Evolutionary conservation across 2,888 invertebrate genomes (phyloP).

Genomic region (Nebria brevicollis): DNA sequence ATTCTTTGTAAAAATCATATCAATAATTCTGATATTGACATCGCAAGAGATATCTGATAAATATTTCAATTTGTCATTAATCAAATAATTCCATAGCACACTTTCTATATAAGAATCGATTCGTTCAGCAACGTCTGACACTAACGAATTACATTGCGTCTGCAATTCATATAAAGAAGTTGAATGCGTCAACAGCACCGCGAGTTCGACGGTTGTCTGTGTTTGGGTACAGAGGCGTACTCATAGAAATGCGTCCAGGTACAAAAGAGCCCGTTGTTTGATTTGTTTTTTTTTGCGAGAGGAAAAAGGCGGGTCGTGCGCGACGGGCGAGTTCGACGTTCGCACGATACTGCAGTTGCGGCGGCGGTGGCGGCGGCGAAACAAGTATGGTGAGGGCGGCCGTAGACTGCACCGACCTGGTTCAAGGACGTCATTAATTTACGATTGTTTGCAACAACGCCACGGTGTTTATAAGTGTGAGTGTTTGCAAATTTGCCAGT

Average conservation of each 20-base stretch:
- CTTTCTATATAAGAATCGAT: not conserved
- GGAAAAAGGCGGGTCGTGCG: not conserved
- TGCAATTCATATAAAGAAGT: not conserved
- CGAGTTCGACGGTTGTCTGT: not conserved
- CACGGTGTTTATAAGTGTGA: not conserved
- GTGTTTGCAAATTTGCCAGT: not conserved
- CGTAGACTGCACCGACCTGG: constrained; percentile 28
- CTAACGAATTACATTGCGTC: not conserved
- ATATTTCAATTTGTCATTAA: not conserved
- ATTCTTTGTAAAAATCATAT: not conserved
- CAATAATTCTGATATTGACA: not conserved
- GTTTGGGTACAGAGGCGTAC: not conserved
- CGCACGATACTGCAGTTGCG: not conserved
- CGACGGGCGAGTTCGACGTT: not conserved
- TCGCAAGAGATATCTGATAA: not conserved
- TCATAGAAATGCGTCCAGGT: not conserved
- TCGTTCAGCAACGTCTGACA: not conserved
- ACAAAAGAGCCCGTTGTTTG: not conserved
- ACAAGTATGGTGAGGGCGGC: not conserved
- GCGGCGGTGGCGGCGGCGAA: not conserved
- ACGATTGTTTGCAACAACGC: constrained; percentile 20
- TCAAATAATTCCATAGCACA: not conserved
- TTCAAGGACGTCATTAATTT: constrained; percentile 28
- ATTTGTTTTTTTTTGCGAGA: not conserved
- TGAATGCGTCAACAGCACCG: not conserved